Conservation (phyloP, 2,797 vertebrate genomes). For the Rhabdomys pumilio region DNA sequence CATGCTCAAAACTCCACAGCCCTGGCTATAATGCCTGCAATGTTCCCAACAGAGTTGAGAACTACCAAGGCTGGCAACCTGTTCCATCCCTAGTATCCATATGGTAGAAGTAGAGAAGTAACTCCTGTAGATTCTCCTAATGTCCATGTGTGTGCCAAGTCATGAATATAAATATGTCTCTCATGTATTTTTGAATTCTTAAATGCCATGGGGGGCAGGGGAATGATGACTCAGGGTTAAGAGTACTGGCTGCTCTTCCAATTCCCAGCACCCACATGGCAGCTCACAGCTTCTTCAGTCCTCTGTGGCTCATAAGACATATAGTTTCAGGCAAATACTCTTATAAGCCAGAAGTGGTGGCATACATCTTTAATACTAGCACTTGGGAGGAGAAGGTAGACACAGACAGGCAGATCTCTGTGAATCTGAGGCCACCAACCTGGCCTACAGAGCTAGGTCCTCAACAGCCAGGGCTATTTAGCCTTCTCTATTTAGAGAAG, state of each 20-base stretch:
- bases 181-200: background rate
- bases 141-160: background rate
- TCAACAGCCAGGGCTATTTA: background rate
- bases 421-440: background rate
- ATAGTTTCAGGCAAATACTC: background rate
- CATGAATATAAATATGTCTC: background rate
- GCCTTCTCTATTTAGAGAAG: background rate
- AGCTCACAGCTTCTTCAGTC: background rate
- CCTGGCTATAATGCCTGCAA: background rate
- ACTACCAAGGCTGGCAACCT: background rate
- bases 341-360: background rate
- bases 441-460: background rate
- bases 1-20: background rate
- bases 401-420: background rate
- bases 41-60: no score
- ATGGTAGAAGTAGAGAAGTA: background rate
- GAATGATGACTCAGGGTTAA: background rate
- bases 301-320: background rate
- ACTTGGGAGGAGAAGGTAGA: background rate
- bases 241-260: background rate
- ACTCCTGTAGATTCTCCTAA: background rate
- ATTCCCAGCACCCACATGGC: background rate
- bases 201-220: background rate
- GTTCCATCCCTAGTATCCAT: background rate
- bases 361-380: background rate